Evolutionary conservation across 1,140 invertebrate species (phyloP), one percentile per base, ranked within the genome.

Genomic region (honey bee (Apis mellifera)): DNA sequence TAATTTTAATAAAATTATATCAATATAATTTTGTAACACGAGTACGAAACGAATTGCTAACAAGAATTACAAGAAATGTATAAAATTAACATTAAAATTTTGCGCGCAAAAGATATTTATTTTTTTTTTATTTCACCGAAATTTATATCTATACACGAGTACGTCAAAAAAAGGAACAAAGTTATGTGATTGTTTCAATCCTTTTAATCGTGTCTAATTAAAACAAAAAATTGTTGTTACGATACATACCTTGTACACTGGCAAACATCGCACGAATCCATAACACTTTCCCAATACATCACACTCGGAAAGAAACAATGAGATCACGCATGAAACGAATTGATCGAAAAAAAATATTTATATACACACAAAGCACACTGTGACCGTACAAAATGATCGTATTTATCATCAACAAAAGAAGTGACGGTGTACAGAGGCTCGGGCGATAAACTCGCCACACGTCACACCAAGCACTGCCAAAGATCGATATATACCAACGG

Each of bases 211-310:
- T 8, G 1, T 59, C 8, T n/a, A 59, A 59, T 64, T 2, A 32
- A 21, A 21, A 21, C 0, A 42, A 11, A 68, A 12, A 48, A 68
- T 50, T 15, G 2, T 23, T 68, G 2, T 68, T 48, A 21, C 0
- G 13, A 48, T 69, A 85, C 82, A 90, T 91, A 93, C 92, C 92
- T 93, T 83, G 92, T 92, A 84, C 91, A 93, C 73, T 92, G 90
- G 75, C 84, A 92, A 82, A 93, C 87, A 57, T 93, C 92, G 84
- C 89, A 92, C 23, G 90, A 86, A 21, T 92, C 91, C 55, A 86
- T 84, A 74, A 88, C 78, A 57, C 74, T 76, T 88, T 91, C 88
- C 86, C 85, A 91, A 17, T 91, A 83, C 91, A 92, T 93, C 11
- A 71, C 52, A 23, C 9, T 7, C 13, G 0, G 3, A 1, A 13